Base-by-base conservation (phyloP, 2,797 vertebrate genomes). In the Limosa lapponica region DNA sequence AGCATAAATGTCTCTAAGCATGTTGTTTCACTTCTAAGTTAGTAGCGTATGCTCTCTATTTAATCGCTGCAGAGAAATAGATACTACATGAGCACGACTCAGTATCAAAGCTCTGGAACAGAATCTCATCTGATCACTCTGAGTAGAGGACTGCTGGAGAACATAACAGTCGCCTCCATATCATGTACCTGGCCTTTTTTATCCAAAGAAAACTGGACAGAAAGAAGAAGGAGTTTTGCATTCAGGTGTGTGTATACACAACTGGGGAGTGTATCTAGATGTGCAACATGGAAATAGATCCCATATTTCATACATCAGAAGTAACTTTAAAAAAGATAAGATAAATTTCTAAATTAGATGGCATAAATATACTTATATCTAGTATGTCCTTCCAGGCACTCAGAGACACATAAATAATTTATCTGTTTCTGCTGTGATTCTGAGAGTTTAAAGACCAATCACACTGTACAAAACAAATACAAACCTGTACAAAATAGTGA, bases 1-100 rank as follows among this genome's bases (percentile, higher is more conserved):
- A 87, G 15, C 32, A 41, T 65, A 88, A 93, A 61, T 80, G 72
- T 73, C 67, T 82, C 67, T 61, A 79, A 67, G 90, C 59, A 34
- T 82, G 55, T 58, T 91, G 37, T 49, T 94, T 87, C 25, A 28
- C 14, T 75, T 87, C 36, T 43, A 66, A 58, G 48, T 65, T 72
- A 70, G 25, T 17, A 86, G 18, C n/a, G 73, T 57, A 86, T 65
- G 59, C 7, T 85, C 10, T 65, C 59, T 54, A 32, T 78, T 61
- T 61, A 69, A 55, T 58, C 0, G 0, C 18, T 66, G 24, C n/a
- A 69, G 55, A 94, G 12, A 82, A 82, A 82, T 57, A 65, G 12
- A 41, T 57, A 34, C 4, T 66, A 27, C 58, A 72, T 52, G 54
- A 69, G 19, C 12, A 57, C 1, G 14, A 55, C 18, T 41, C 18